A percentile compares a stretch with the other conserved stretches of the same genome.
phyloP scores from a whole-genome alignment of 2,113 vertebrate species.

The Hucho hucho region DNA sequence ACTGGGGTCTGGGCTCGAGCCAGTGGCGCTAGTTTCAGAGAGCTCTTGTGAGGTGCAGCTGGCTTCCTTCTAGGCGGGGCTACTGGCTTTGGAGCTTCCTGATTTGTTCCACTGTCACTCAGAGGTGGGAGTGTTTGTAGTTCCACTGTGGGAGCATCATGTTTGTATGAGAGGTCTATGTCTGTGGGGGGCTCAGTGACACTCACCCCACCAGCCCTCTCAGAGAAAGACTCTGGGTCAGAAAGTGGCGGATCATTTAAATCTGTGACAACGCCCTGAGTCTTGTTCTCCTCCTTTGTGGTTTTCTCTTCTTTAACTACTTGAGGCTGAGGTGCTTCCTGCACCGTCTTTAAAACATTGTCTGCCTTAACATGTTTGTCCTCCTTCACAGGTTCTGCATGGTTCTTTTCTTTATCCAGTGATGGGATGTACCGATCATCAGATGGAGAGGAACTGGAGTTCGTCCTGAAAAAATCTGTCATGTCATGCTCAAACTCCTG shows the following conservation, averaged over 20 bases:
- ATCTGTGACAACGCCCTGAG: not conserved
- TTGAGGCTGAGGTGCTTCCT: constrained; percentile 14
- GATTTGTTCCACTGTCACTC: not conserved
- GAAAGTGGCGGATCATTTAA: not conserved
- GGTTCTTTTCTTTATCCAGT: constrained; percentile 26
- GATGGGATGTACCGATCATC: constrained; percentile 41
- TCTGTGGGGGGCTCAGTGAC: not conserved
- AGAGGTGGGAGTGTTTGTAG: not conserved
- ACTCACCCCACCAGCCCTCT: constrained; percentile 40
- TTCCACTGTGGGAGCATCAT: not conserved
- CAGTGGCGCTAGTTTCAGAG: constrained; percentile 66
- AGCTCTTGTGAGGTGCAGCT: constrained; percentile 42
- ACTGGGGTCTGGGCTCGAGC: constrained; percentile 39
- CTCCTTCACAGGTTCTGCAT: constrained; percentile 23
- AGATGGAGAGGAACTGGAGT: constrained; percentile 66
- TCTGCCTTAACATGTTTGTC: constrained; percentile 25
- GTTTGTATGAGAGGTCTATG: not conserved
- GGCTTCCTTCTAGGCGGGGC: constrained; percentile 51
- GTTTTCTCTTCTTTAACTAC: not conserved
- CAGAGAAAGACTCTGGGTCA: constrained; percentile 26
- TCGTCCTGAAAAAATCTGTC: constrained; percentile 69
- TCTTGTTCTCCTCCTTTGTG: not conserved
- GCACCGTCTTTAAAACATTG: constrained; percentile 19
- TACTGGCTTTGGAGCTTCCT: constrained; percentile 28
- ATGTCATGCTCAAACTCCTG: constrained; percentile 55